Conservation (phyloP, 2,797 vertebrate genomes). For the Neosalanx taihuensis region DNA sequence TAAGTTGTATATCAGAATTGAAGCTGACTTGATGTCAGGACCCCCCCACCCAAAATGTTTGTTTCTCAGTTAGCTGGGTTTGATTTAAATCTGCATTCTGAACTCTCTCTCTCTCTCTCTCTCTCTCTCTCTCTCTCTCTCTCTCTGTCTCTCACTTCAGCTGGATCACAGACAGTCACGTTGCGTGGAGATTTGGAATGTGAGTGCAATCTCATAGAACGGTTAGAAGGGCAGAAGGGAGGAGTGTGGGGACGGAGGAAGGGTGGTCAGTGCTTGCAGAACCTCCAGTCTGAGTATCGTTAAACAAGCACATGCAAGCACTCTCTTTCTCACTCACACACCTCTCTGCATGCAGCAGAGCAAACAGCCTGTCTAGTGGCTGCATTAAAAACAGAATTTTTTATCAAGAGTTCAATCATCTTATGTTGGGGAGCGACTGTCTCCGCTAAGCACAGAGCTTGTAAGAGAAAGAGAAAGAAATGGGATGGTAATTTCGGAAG, state of each 20-base stretch:
- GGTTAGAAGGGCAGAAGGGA: slow-evolving; percentile 14
- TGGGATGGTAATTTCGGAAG: slow-evolving; percentile 33
- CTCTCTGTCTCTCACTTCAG: slow-evolving; percentile 64
- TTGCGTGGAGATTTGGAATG: slow-evolving; percentile 86
- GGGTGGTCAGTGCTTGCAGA: slow-evolving; percentile 49
- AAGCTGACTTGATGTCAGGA: too few relatives aligned
- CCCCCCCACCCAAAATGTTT: neutral
- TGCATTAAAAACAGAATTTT: slow-evolving; percentile 67
- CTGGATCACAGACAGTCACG: slow-evolving; percentile 81
- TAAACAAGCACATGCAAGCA: slow-evolving; percentile 54
- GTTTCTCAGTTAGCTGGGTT: slow-evolving; percentile 2
- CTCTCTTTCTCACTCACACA: slow-evolving; percentile 23
- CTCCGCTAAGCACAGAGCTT: neutral
- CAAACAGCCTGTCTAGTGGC: slow-evolving; percentile 50
- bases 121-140: slow-evolving; percentile 48
- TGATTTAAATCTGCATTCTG: slow-evolving; percentile 53
- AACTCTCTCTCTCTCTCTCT: slow-evolving; percentile 40
- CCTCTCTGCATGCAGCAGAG: slow-evolving; percentile 12
- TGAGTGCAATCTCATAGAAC: slow-evolving; percentile 79
- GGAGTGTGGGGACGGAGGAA: slow-evolving; percentile 13
- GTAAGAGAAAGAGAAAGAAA: slow-evolving; percentile 34
- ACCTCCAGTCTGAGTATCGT: slow-evolving; percentile 71
- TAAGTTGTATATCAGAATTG: too few relatives aligned
- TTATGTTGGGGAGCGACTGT: slow-evolving; percentile 39
- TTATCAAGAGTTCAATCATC: slow-evolving; percentile 72